Evolutionary conservation across 2,113 vertebrate genomes (phyloP).

Genomic region (Oncorhynchus keta): DNA sequence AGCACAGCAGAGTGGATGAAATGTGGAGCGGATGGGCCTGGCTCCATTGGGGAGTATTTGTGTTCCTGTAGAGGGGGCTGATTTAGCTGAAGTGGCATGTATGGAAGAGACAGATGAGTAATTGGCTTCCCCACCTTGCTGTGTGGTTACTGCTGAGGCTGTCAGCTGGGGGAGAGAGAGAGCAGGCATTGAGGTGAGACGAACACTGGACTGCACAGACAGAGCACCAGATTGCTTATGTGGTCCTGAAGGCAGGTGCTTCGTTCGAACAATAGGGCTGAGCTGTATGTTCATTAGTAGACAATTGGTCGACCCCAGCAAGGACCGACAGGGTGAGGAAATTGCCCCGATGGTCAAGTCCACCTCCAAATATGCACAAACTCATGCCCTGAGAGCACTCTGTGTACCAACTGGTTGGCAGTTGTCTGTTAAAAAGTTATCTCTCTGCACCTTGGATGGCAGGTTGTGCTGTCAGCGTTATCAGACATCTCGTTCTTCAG

Average conservation of each 20-base stretch:
- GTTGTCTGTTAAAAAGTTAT: background rate
- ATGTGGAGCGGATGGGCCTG: slow-evolving; percentile 11
- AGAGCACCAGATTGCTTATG: background rate
- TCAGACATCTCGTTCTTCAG: slow-evolving; percentile 28
- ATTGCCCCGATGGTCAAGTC: background rate
- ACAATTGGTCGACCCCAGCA: background rate
- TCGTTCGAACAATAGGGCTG: background rate
- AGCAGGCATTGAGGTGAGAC: slow-evolving; percentile 2
- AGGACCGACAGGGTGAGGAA: background rate
- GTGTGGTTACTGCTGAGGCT: slow-evolving; percentile 16
- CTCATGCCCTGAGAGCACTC: background rate
- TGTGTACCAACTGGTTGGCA: background rate
- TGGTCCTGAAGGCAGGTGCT: background rate
- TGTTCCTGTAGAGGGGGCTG: slow-evolving; percentile 19
- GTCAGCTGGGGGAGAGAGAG: slow-evolving; percentile 18
- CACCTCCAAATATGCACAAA: background rate
- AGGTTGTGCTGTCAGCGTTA: slow-evolving; percentile 28
- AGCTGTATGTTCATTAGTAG: background rate
- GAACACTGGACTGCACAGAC: background rate
- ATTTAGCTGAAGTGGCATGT: slow-evolving; percentile 33
- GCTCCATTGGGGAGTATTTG: slow-evolving; percentile 11
- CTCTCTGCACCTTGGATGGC: slow-evolving; percentile 21
- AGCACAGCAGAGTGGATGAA: slow-evolving; percentile 14
- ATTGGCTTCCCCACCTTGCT: slow-evolving; percentile 49
- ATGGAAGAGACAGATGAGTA: slow-evolving; percentile 38